phyloP scores from a whole-genome alignment of 2,797 vertebrate genomes.

The Bryconaethiops microstoma region DNA sequence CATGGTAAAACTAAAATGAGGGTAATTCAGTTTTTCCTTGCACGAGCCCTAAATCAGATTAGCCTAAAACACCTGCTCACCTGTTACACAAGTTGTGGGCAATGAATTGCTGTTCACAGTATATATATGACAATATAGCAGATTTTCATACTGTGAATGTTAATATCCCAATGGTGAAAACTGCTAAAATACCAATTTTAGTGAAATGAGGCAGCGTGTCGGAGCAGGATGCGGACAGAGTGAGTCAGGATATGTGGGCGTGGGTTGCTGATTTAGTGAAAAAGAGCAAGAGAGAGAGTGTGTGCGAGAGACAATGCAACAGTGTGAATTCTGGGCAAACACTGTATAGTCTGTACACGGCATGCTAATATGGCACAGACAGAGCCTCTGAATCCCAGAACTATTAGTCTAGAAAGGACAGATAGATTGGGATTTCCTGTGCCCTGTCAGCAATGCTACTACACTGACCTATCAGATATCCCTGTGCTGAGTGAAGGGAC shows the following conservation, averaged over 20 bases:
- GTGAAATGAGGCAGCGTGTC: constrained; percentile 44
- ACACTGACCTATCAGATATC: constrained; percentile 29
- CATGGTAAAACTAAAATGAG: too few relatives aligned
- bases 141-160: neutral
- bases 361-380: constrained; percentile 7
- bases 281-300: neutral
- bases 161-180: neutral
- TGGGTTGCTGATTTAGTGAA: constrained; percentile 39
- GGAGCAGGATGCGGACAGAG: constrained; percentile 52
- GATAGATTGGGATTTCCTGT: constrained; percentile 34
- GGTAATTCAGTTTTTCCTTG: too few relatives aligned
- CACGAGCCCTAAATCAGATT: too few relatives aligned
- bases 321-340: constrained; percentile 11
- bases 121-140: neutral
- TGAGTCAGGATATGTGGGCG: constrained; percentile 66
- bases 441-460: constrained; percentile 28
- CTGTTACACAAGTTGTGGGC: neutral
- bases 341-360: constrained; percentile 9
- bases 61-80: neutral
- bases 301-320: neutral
- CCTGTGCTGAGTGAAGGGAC: constrained; percentile 1
- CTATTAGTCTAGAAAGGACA: constrained; percentile 14
- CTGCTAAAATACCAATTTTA: neutral
- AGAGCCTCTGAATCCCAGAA: constrained; percentile 30
- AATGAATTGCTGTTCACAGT: neutral